Evolutionary conservation across 2,888 invertebrate genomes (phyloP), one percentile per base, ranked within the genome.

Genomic region (Myathropa florea): DNA sequence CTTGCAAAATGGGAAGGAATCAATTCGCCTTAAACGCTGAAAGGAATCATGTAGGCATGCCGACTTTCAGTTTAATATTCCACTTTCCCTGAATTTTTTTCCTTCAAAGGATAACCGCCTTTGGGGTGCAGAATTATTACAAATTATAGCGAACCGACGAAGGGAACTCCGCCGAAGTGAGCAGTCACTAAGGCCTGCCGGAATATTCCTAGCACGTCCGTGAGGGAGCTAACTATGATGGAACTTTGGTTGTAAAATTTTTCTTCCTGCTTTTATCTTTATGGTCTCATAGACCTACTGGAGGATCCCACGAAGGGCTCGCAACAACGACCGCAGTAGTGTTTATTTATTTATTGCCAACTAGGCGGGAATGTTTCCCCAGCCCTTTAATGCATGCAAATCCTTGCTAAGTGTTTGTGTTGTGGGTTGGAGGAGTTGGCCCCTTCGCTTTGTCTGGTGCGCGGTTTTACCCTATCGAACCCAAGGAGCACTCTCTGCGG

Each of bases 281-380:
- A 39, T 64, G 33, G 21, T 14, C 30, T 68, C 55, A 21, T 28
- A 28, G 18, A 18, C 39, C 14, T 2, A 28, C 53, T 7, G 18
- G 21, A 14, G 24, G 39, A 60, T 0, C 7, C 55, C 28, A 4
- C 14, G 14, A 7, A 21, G 55, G 18, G 24, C 23, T 33, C 12
- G 4, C n/a, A 59, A 59, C 26, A 36, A 33, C 59, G 14, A 30
- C 28, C 28, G 24, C 6, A 39, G 21, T 9, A 75, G 55, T 57
- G 57, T 64, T 36, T 73, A 75, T 59, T 75, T 75, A 75, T 46
- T 57, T 73, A 75, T 64, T 57, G 14, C 9, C 18, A 24, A 57
- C 46, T 46, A 46, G 46, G 18, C 39, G 39, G 39, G 14, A 39
- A 39, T 39, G 39, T 39, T 39, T 14, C 24, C 1, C 57, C 23